Evolutionary conservation across 2,888 invertebrate genomes (phyloP), one percentile per base, ranked within the genome.

Genomic region (Lycocerus yunnanus): DNA sequence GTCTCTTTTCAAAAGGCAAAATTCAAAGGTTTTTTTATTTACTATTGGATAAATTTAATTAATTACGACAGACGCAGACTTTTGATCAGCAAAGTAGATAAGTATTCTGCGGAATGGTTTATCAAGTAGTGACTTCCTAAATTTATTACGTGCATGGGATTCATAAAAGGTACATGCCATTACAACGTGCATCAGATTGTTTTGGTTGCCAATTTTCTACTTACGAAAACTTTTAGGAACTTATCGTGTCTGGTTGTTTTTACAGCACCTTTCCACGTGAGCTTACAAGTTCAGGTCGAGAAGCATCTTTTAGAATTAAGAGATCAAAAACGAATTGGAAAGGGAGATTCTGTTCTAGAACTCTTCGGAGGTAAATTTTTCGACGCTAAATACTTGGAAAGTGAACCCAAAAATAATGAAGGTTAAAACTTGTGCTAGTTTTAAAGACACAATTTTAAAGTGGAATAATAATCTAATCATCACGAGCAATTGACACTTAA

Each of bases 381-480:
- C n/a, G n/a, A n/a, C n/a, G n/a, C 43, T 43, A 20, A 15, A 18
- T 63, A 63, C 20, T 63, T 63, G n/a, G 61, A 63, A 63, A 63
- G 61, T 63, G 11, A 16, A 24, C 13, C 61, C 15, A 63, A 18
- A 18, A 63, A 18, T n/a, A 63, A 20, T 63, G 16, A 63, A 63
- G 61, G 61, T 20, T 63, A 63, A 16, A n/a, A n/a, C 9, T 18
- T 63, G 61, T 63, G n/a, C 61, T 11, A 18, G 18, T 61, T 63
- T 63, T 20, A n/a, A 63, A 63, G 61, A n/a, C 61, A 20, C 15
- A 63, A 63, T n/a, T 63, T 63, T 14, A 20, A 18, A 63, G 20
- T 16, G n/a, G 61, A 63, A 63, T 63, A 63, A 63, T 63, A 63
- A 43, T 43, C 43, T 43, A 63, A 63, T 63, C 61, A 60, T 60